Conservation (phyloP, 2,888 invertebrate species). For the Drosophila kanekoi region DNA sequence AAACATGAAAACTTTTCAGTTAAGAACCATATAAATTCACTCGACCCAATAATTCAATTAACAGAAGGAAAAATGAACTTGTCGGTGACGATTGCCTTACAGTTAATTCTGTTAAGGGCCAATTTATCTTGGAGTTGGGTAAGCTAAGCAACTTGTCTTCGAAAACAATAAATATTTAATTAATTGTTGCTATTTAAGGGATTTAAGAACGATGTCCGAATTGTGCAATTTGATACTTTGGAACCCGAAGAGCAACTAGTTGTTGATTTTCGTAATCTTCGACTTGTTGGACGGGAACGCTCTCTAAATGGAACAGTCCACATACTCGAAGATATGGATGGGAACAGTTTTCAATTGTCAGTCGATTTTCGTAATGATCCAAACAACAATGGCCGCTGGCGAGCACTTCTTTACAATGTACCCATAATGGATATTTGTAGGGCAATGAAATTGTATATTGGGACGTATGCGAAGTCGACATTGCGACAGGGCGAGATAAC, state of each 20-base stretch:
- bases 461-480: constrained; percentile 18
- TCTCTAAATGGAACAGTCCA: constrained; percentile 28
- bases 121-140: not conserved
- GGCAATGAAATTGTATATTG: constrained; percentile 5
- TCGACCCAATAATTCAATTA: no score
- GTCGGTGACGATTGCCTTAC: not conserved
- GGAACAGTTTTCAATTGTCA: constrained; percentile 10
- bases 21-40: constrained; percentile 10
- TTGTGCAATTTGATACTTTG: constrained; percentile 13
- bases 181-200: not conserved
- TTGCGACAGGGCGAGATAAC: constrained; percentile 5
- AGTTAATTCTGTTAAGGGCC: not conserved
- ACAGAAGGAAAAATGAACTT: not conserved
- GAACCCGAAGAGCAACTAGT: not conserved
- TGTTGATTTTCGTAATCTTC: constrained; percentile 26
- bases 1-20: constrained; percentile 16
- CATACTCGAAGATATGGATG: constrained; percentile 22
- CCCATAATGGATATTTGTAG: constrained; percentile 14
- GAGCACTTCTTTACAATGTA: constrained; percentile 9
- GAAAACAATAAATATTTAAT: no score
- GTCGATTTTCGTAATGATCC: constrained; percentile 27
- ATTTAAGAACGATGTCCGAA: not conserved
- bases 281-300: constrained; percentile 20
- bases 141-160: not conserved
- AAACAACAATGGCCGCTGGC: constrained; percentile 14